A percentile compares a stretch with the other conserved stretches of the same genome.
Evolutionary conservation across 2,113 vertebrate species (phyloP).

Genomic region (Centrocercus urophasianus): DNA sequence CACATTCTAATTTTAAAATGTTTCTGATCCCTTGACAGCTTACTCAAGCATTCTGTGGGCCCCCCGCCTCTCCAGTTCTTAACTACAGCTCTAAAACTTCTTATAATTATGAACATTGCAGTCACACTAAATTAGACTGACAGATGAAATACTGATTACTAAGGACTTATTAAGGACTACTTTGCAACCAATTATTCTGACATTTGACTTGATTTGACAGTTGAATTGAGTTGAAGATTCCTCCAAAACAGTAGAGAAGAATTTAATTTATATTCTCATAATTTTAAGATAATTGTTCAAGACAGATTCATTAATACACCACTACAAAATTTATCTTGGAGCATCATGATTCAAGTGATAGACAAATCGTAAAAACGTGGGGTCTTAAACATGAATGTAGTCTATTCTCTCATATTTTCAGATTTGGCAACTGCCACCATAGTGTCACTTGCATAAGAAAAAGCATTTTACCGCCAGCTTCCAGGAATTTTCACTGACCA

Average conservation of each 20-base stretch:
- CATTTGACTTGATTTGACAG: slow-evolving; percentile 80
- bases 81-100: slow-evolving; percentile 74
- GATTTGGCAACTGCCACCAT: background rate
- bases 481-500: background rate
- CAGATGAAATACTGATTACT: slow-evolving; percentile 79
- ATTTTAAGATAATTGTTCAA: slow-evolving; percentile 62
- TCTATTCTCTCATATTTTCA: background rate
- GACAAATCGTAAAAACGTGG: background rate
- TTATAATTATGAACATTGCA: slow-evolving; percentile 74
- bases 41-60: slow-evolving; percentile 57
- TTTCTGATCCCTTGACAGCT: slow-evolving; percentile 73
- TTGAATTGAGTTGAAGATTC: slow-evolving; percentile 71
- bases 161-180: slow-evolving; percentile 78
- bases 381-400: background rate
- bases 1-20: slow-evolving; percentile 69
- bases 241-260: slow-evolving; percentile 68
- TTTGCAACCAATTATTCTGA: slow-evolving; percentile 78
- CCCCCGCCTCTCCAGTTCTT: slow-evolving; percentile 68
- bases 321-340: slow-evolving; percentile 46
- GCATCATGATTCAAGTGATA: slow-evolving; percentile 23
- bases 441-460: background rate
- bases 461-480: background rate
- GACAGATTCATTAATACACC: slow-evolving; percentile 63
- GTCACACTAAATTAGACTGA: slow-evolving; percentile 77
- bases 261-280: slow-evolving; percentile 66